Conservation (phyloP, 2,888 invertebrate genomes). For the Heterodera filipjevi region DNA sequence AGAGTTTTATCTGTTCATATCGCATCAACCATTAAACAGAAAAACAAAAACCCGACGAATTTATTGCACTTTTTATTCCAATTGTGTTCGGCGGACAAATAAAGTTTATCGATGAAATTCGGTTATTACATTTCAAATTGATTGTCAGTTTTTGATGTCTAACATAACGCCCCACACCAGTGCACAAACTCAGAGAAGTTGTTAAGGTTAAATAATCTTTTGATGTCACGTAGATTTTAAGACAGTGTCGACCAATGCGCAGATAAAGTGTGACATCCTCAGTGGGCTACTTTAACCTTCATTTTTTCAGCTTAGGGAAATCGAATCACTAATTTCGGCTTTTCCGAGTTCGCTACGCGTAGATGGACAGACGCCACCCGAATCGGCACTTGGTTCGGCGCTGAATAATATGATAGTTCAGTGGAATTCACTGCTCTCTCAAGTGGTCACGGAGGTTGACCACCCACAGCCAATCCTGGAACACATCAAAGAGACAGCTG, state of each 20-base stretch:
- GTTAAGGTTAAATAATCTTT: background rate
- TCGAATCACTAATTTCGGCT: background rate
- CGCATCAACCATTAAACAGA: background rate
- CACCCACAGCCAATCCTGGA: constrained; percentile 46
- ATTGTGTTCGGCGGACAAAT: background rate
- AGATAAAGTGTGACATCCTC: background rate
- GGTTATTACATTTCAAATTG: background rate
- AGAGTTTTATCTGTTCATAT: background rate
- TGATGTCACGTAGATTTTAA: background rate
- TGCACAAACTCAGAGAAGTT: background rate
- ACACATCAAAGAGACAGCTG: constrained; percentile 59
- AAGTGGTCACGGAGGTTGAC: constrained; percentile 37
- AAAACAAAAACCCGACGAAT: background rate
- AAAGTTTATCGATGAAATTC: background rate
- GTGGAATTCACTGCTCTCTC: constrained; percentile 42
- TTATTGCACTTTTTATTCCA: background rate
- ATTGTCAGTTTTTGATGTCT: background rate
- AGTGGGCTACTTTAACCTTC: background rate
- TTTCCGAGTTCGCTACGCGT: constrained; percentile 22
- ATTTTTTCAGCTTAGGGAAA: background rate
- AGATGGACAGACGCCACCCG: constrained; percentile 18
- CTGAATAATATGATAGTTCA: constrained; percentile 38
- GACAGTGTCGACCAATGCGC: background rate
- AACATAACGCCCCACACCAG: background rate
- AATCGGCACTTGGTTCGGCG: constrained; percentile 36